A percentile compares a stretch with the other conserved stretches of the same genome.
Evolutionary conservation across 2,113 vertebrate genomes (phyloP).

Genomic region (Atlantisia rogersi): DNA sequence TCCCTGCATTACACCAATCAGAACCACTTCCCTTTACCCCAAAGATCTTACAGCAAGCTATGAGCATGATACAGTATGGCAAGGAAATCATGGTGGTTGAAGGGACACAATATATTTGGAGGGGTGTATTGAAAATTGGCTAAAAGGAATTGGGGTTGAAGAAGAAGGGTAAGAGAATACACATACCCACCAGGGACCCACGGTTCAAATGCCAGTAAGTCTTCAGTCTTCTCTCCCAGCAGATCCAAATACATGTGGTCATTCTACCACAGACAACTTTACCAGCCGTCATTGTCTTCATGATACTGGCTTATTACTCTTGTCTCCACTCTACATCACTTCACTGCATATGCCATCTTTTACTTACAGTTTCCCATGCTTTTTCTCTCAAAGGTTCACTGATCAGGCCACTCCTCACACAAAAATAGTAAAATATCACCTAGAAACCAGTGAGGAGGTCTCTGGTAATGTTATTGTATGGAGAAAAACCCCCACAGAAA

Average conservation of each 20-base stretch:
- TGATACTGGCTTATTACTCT: not conserved
- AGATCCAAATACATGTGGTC: not conserved
- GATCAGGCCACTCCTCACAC: not conserved
- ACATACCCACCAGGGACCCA: not conserved
- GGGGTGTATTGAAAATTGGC: not conserved
- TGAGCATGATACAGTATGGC: not conserved
- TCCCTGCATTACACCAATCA: not conserved
- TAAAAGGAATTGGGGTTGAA: not conserved
- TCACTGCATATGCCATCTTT: not conserved
- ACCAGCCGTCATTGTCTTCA: not conserved
- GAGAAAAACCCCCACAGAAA: not conserved
- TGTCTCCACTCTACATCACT: fast-evolving
- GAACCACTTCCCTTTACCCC: not conserved
- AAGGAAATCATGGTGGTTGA: not conserved
- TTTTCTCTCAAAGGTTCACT: not conserved
- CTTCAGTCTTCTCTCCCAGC: not conserved
- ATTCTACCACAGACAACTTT: not conserved
- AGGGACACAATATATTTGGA: not conserved
- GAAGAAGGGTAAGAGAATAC: not conserved
- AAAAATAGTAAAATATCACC: not conserved
- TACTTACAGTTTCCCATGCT: not conserved
- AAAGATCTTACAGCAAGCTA: not conserved
- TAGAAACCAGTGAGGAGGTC: not conserved
- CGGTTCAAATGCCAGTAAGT: not conserved
- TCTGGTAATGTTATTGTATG: not conserved